These are phyloP conservation scores for Cistogaster globosa DNA, from an alignment of 2,888 invertebrate species.

Conservation along the genomic window DNA sequence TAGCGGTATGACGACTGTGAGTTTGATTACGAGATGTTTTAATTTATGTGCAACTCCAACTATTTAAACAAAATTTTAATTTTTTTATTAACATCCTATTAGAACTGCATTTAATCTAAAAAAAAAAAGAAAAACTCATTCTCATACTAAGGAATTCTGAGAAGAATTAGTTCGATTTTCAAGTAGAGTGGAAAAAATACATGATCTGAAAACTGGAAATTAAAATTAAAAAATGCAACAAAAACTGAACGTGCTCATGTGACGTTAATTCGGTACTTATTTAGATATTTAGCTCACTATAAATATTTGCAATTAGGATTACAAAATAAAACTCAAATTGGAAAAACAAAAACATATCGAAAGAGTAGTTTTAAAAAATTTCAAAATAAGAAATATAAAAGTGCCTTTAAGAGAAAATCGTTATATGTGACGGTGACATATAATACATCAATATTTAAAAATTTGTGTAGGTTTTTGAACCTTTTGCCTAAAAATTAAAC, in stretches of 20 bases:
- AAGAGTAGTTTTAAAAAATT: too few species aligned
- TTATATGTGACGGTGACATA: too few species aligned
- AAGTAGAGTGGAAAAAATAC: background rate
- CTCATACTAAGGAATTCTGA: background rate
- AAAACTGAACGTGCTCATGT: background rate
- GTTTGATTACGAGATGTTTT: constrained; percentile 64
- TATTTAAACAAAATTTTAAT: constrained; percentile 57
- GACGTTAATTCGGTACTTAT: background rate
- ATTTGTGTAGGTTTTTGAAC: too few species aligned
- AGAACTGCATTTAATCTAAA: constrained; percentile 24
- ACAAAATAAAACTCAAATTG: too few species aligned
- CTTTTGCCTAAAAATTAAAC: too few species aligned
- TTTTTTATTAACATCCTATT: constrained; percentile 46
- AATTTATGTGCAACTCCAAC: constrained; percentile 55
- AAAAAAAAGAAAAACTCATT: too few species aligned
- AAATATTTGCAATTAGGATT: too few species aligned
- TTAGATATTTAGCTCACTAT: too few species aligned
- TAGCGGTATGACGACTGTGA: constrained; percentile 69
- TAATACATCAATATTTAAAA: too few species aligned
- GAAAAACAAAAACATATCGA: too few species aligned
- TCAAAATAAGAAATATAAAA: too few species aligned
- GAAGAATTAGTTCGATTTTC: background rate
- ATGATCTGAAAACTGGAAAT: constrained; percentile 1
- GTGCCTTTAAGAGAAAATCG: too few species aligned
- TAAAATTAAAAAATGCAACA: background rate